Evolutionary conservation across 2,888 invertebrate genomes (phyloP).

Genomic region (Drosophila yooni): DNA sequence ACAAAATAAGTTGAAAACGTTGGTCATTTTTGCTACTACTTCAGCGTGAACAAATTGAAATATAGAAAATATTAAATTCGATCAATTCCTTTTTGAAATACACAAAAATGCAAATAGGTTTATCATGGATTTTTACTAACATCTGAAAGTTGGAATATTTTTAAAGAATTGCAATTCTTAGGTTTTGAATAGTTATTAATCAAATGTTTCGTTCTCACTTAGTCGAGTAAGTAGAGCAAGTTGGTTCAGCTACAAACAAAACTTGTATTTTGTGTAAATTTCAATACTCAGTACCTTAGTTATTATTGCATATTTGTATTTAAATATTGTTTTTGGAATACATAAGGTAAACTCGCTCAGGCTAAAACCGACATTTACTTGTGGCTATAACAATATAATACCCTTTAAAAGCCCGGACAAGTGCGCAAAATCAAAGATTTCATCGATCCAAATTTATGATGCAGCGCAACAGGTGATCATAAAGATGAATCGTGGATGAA

Average conservation of each 20-base stretch:
- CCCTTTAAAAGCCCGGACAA: constrained; percentile 32
- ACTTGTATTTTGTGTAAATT: background rate
- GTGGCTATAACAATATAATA: constrained; percentile 15
- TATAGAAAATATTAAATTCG: background rate
- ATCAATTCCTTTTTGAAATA: background rate
- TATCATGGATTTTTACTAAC: background rate
- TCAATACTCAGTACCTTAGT: constrained; percentile 2
- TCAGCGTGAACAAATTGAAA: background rate
- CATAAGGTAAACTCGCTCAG: constrained; percentile 60
- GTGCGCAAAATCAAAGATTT: constrained; percentile 23
- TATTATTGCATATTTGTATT: constrained; percentile 60
- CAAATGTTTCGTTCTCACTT: background rate
- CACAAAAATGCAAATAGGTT: background rate
- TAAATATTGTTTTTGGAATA: constrained; percentile 35
- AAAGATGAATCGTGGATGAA: constrained; percentile 2
- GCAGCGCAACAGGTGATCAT: background rate
- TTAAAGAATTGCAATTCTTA: background rate
- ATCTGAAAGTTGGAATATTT: background rate
- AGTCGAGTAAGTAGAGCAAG: background rate
- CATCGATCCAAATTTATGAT: constrained; percentile 15
- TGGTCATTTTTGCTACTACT: constrained; percentile 13
- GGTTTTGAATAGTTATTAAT: background rate
- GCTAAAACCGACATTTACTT: constrained; percentile 46
- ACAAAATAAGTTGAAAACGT: constrained; percentile 67
- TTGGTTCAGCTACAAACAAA: background rate